Evolutionary conservation across 2,113 vertebrate genomes (phyloP).

Genomic region (Leucoraja erinaceus): DNA sequence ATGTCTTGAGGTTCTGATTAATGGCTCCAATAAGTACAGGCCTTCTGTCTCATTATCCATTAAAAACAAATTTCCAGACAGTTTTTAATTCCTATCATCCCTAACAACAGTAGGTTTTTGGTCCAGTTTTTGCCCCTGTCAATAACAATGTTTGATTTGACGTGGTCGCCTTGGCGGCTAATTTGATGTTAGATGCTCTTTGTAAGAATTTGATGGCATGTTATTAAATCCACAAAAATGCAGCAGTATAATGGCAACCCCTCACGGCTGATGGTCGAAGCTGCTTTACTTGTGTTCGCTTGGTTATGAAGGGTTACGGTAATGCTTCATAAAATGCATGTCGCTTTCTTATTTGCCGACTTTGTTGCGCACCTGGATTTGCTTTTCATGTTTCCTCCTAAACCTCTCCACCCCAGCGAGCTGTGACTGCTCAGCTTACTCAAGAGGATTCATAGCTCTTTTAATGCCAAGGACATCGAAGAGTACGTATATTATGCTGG

Average conservation of each 20-base stretch:
- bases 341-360: constrained; percentile 28
- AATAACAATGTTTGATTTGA: not conserved
- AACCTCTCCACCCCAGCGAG: not conserved
- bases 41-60: not conserved
- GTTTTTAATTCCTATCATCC: not conserved
- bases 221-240: constrained; percentile 37
- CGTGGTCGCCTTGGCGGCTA: not conserved
- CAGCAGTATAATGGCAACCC: constrained; percentile 36
- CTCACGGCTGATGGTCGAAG: not conserved
- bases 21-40: not conserved
- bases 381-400: constrained; percentile 30
- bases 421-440: no score
- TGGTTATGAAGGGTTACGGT: constrained; percentile 31
- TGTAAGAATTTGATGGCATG: not conserved
- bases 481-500: no score
- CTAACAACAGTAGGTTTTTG: not conserved
- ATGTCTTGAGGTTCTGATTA: no score
- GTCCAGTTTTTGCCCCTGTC: not conserved
- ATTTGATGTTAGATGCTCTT: not conserved
- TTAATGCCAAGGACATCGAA: no score
- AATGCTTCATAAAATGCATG: constrained; percentile 37
- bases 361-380: constrained; percentile 29
- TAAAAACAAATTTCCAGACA: not conserved
- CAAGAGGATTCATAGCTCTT: no score
- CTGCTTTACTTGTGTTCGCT: constrained; percentile 34